Evolutionary conservation across 2,113 vertebrate species (phyloP).

Genomic region (Nycticebus coucang): DNA sequence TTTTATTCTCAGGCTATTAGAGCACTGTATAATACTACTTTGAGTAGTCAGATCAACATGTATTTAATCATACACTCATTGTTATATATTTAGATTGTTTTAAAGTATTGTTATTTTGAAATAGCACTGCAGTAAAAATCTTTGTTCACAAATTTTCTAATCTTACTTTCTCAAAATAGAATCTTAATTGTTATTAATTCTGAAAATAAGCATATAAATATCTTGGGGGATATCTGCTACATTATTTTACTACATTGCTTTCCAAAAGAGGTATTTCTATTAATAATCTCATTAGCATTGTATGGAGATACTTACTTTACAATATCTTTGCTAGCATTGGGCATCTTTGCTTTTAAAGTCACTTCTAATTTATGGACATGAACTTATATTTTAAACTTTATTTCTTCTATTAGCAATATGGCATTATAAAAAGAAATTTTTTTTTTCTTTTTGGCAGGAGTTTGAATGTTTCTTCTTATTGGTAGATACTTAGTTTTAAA

Average conservation of each 20-base stretch:
- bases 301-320: background rate
- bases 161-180: conserved; percentile 47
- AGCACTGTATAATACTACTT: background rate
- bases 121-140: background rate
- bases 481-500: conserved; percentile 31
- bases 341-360: background rate
- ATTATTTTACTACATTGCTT: background rate
- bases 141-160: background rate
- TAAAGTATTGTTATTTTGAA: conserved; percentile 13
- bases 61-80: background rate
- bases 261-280: background rate
- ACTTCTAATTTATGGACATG: background rate
- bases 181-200: background rate
- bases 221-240: background rate
- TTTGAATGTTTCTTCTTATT: conserved; percentile 32
- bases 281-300: background rate
- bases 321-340: background rate
- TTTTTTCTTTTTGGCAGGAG: conserved; percentile 37
- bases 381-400: background rate
- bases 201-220: background rate
- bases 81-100: background rate
- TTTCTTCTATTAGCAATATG: background rate
- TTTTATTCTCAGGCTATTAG: background rate
- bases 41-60: background rate
- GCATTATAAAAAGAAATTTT: background rate